Base-by-base conservation (phyloP, 1,140 invertebrate species). In the Polyergus mexicanus region DNA sequence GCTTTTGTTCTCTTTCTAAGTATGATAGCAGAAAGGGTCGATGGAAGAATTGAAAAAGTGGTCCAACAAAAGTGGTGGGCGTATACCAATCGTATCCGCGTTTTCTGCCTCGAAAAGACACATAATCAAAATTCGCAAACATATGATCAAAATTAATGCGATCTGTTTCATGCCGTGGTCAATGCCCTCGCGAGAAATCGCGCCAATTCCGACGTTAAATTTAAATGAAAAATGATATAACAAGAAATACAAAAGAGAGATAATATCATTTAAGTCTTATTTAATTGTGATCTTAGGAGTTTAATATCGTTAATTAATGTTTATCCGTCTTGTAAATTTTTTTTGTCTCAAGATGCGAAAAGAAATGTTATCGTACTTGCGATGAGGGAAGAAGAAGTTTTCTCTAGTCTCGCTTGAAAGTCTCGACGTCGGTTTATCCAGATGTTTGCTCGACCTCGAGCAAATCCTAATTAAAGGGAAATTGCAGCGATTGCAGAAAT, bases 381-480 rank as follows among this genome's bases (percentile, higher is more conserved):
- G 28, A 77, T 41, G 19, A 58, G 38, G 75, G n/a, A 80, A 56
- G 41, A 71, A 58, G n/a, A 13, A 71, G 54, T 4, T 25, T 22
- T 22, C n/a, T 60, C 13, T 25, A 19, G 7, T n/a, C 8, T 35
- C 41, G n/a, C 35, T 41, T 44, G 38, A 22, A n/a, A 66, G 69
- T 80, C 63, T 81, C 38, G 76, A 54, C 38, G 65, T 71, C 68
- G 86, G 92, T 93, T 93, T 93, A 91, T 89, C 86, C 92, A 92
- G 91, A 90, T 93, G 91, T 66, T 68, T 38, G 28, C 71, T 86
- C 65, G 83, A 88, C 60, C 65, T 81, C 76, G 75, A 87, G 86
- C 47, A 54, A 85, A 62, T 83, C 85, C 88, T 92, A 93, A 93
- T 93, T 93, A 92, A 93, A 91, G 91, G 75, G 86, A 92, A 87